Percentiles rank a stretch among this genome's conserved stretches.
Conservation (phyloP, 2,888 invertebrate species). For the Suillia variegata region DNA sequence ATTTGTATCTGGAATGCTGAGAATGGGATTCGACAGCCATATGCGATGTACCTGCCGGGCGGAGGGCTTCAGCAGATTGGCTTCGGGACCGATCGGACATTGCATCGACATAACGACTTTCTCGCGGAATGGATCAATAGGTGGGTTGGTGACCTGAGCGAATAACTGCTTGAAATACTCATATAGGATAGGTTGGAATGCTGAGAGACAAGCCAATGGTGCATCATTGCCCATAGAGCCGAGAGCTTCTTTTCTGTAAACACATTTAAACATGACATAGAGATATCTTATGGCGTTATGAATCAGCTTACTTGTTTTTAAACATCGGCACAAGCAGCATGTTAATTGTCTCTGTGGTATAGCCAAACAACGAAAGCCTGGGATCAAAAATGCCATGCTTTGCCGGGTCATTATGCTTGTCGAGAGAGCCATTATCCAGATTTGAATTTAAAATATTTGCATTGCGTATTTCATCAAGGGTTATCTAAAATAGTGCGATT, state of each 20-base stretch:
- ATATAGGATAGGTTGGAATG: slow-evolving; percentile 92
- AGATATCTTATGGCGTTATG: no score
- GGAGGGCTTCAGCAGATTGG: slow-evolving; percentile 90
- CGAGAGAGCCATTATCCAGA: not conserved
- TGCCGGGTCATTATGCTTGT: slow-evolving; percentile 33
- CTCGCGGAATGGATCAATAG: slow-evolving; percentile 98
- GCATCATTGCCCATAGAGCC: slow-evolving; percentile 99
- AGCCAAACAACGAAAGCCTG: slow-evolving; percentile 87
- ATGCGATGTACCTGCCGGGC: slow-evolving; percentile 86
- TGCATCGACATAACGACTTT: slow-evolving; percentile 98
- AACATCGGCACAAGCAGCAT: slow-evolving; percentile 96
- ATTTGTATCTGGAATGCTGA: slow-evolving; percentile 88
- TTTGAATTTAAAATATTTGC: slow-evolving; percentile 63
- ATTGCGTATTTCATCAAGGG: slow-evolving; percentile 77
- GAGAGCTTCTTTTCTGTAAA: slow-evolving; percentile 88
- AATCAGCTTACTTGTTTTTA: slow-evolving; percentile 84
- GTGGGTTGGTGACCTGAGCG: slow-evolving; percentile 99
- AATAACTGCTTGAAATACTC: slow-evolving; percentile 99
- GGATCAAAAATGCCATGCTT: slow-evolving; percentile 73
- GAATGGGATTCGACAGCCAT: slow-evolving; percentile 91
- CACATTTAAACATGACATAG: not conserved
- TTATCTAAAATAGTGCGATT: slow-evolving; percentile 73
- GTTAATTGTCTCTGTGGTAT: slow-evolving; percentile 93
- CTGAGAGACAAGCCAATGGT: slow-evolving; percentile 94
- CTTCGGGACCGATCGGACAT: slow-evolving; percentile 96